Conservation (phyloP, 2,113 vertebrate genomes). For the Catharus fuscescens region DNA sequence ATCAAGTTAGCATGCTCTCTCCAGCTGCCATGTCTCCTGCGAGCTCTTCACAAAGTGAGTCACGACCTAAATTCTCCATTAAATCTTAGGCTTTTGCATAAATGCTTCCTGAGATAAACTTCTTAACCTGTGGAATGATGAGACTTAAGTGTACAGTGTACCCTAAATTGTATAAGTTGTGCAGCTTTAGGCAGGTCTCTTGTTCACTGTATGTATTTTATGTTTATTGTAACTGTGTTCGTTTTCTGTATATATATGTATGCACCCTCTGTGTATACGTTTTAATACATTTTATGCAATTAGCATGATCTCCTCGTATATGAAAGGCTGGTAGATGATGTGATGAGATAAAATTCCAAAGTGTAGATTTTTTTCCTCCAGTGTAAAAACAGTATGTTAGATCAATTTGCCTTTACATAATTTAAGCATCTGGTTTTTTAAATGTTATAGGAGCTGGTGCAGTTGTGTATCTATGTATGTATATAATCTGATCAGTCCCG, state of each 20-base stretch:
- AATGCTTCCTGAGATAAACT: slow-evolving; percentile 67
- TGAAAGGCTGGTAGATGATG: slow-evolving; percentile 59
- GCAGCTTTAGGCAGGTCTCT: slow-evolving; percentile 73
- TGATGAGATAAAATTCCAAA: slow-evolving; percentile 65
- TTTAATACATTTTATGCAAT: slow-evolving; percentile 69
- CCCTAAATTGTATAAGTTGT: slow-evolving; percentile 68
- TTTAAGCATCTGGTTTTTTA: slow-evolving; percentile 60
- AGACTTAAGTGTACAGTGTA: slow-evolving; percentile 69
- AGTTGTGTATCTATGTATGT: slow-evolving; percentile 73
- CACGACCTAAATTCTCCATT: slow-evolving; percentile 75
- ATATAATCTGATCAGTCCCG: slow-evolving; percentile 66
- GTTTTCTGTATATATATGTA: slow-evolving; percentile 77
- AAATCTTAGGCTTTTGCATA: slow-evolving; percentile 76
- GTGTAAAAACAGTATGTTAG: slow-evolving; percentile 59
- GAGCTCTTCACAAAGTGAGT: slow-evolving; percentile 95
- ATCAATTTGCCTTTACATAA: slow-evolving; percentile 67
- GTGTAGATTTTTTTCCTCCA: slow-evolving; percentile 61
- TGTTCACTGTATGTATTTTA: slow-evolving; percentile 78
- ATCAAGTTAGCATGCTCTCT: slow-evolving; percentile 91
- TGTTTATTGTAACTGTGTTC: slow-evolving; percentile 80
- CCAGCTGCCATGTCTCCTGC: slow-evolving; percentile 92
- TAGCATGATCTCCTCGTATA: slow-evolving; percentile 57
- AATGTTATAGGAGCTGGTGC: slow-evolving; percentile 64
- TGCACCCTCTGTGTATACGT: slow-evolving; percentile 79
- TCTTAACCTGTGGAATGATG: slow-evolving; percentile 66